Percentiles rank a stretch among this genome's conserved stretches.
Conservation (phyloP, 1,140 invertebrate genomes). For the Centruroides sculpturatus region DNA sequence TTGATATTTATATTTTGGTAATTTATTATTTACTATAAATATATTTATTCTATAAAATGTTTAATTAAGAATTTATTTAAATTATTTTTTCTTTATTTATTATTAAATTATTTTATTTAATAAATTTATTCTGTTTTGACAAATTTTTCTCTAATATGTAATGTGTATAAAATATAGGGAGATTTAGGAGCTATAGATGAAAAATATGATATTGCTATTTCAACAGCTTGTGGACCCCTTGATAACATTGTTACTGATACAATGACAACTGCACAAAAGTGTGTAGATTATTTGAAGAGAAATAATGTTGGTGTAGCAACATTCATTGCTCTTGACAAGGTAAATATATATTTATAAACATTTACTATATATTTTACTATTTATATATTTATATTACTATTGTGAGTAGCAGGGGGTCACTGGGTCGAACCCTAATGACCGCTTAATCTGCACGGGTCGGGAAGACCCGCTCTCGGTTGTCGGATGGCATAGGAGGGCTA, state of each 20-base stretch:
- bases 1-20: too few relatives aligned
- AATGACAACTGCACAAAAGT: conserved; percentile 64
- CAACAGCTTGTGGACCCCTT: conserved; percentile 75
- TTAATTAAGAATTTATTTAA: neutral
- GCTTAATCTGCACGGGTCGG: too few relatives aligned
- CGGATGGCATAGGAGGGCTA: too few relatives aligned
- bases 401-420: too few relatives aligned
- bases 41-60: too few relatives aligned
- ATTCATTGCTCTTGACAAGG: conserved; percentile 44
- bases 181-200: conserved; percentile 89
- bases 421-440: too few relatives aligned
- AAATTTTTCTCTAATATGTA: neutral
- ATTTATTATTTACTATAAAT: too few relatives aligned
- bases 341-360: conserved; percentile 23
- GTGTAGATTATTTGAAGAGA: conserved; percentile 66
- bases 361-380: too few relatives aligned
- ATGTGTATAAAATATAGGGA: conserved; percentile 40
- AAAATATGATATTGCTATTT: conserved; percentile 91
- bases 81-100: neutral
- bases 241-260: conserved; percentile 89
- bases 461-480: too few relatives aligned
- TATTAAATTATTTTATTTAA: neutral
- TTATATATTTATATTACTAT: too few relatives aligned
- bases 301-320: conserved; percentile 44
- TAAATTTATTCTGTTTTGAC: too few relatives aligned